Evolutionary conservation across 2,797 vertebrate species (phyloP).

Genomic region (Lutjanus argentimaculatus): DNA sequence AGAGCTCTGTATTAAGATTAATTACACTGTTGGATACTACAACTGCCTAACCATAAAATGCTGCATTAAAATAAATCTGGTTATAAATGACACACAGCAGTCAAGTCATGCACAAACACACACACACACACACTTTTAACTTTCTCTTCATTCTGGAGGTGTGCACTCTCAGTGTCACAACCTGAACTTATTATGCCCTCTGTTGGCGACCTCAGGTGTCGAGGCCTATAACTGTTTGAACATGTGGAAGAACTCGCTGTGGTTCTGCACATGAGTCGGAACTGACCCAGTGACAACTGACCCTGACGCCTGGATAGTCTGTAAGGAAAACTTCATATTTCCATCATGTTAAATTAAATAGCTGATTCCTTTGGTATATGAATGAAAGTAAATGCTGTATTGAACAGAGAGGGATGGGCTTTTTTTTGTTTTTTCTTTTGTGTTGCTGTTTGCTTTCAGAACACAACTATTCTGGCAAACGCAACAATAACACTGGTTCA

Average conservation of each 20-base stretch:
- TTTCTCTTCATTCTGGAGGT: not conserved
- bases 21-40: not conserved
- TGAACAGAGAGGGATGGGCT: not conserved
- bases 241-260: not conserved
- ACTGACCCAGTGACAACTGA: no score
- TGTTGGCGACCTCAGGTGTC: slow-evolving; percentile 44
- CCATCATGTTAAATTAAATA: no score
- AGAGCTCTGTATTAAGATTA: not conserved
- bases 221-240: not conserved
- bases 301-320: no score
- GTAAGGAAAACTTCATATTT: no score
- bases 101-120: not conserved
- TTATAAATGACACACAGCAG: not conserved
- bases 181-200: slow-evolving; percentile 57
- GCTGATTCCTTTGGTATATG: no score
- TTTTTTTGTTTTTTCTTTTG: not conserved
- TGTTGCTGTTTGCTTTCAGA: not conserved
- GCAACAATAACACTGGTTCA: not conserved
- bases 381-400: not conserved
- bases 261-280: no score
- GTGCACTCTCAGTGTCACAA: not conserved
- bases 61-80: not conserved
- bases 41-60: not conserved
- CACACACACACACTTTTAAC: not conserved
- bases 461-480: not conserved